Evolutionary conservation across 2,888 invertebrate species (phyloP), one percentile per base, ranked within the genome.

Genomic region (Mayetiola destructor): DNA sequence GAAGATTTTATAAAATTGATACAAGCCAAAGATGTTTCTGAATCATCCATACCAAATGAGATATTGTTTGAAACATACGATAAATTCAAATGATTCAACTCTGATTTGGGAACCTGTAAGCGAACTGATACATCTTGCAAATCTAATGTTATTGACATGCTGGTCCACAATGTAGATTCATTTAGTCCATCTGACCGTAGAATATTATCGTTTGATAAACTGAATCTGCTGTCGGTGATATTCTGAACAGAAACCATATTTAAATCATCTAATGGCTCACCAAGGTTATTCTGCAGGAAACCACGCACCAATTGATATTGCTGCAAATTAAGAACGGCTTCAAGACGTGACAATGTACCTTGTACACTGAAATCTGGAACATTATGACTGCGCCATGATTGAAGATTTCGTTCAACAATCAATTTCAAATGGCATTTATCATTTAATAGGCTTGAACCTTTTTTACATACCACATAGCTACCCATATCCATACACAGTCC

Each of bases 1-100:
- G 84, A 80, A 0, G 94, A 94, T 70, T 87, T 88, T 62, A 94
- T 88, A 69, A 96, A 94, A 74, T 94, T 90, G 60, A 95, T 80
- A 64, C 87, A 87, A 1, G 92, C 90, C 53, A 96, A 75, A 6
- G 83, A 77, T 40, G 23, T 55, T 27, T 59, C 42, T 8, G 36
- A n/a, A n/a, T 27, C 23, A 16, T 39, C 18, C 16, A n/a, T 14
- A 20, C 20, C 18, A 42, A 39, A 29, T 27, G 21, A 10, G 16
- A 40, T 30, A n/a, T 39, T 20, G 21, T 16, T 30, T 10, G n/a
- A 27, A 52, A 52, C 48, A 23, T 3, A n/a, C 4, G 16, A 14
- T 12, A 16, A 12, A 5, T 56, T 32, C 9, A 10, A 18, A 30
- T 32, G n/a, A 30, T 23, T 29, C 16, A 30, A 9, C 2, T 4